These are phyloP conservation scores for Fistularia tabacaria DNA, from an alignment of 2,797 vertebrate species.

Conservation along the genomic window DNA sequence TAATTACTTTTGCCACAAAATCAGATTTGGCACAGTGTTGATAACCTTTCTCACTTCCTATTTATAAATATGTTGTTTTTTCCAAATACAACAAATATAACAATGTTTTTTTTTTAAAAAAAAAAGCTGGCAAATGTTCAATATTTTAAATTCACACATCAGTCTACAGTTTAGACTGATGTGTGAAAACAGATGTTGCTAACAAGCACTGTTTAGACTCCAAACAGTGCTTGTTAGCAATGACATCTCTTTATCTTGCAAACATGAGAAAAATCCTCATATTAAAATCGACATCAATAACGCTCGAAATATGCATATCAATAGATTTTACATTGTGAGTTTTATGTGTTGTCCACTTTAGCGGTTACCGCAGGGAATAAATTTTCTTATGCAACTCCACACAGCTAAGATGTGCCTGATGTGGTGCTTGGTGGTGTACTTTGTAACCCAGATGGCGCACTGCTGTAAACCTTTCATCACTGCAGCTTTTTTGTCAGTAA, in stretches of 20 bases:
- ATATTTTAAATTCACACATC: too few relatives aligned
- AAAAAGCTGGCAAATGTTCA: too few relatives aligned
- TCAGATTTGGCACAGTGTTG: background rate
- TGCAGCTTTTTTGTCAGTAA: slow-evolving; percentile 34
- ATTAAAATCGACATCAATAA: background rate
- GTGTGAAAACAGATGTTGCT: too few relatives aligned
- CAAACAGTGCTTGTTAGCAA: background rate
- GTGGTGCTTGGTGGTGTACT: slow-evolving; percentile 42
- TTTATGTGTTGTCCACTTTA: slow-evolving; percentile 22
- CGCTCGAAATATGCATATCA: slow-evolving; percentile 1
- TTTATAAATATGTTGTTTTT: too few relatives aligned
- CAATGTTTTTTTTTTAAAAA: too few relatives aligned
- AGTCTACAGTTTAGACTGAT: too few relatives aligned
- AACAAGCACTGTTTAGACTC: too few relatives aligned
- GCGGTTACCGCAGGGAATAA: slow-evolving; percentile 40
- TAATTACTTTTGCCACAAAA: background rate
- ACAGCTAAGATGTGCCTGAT: slow-evolving; percentile 46
- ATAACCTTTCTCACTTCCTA: too few relatives aligned
- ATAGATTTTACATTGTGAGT: too few relatives aligned
- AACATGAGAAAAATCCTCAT: slow-evolving; percentile 1
- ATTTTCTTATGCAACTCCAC: slow-evolving; percentile 31
- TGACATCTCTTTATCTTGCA: slow-evolving; percentile 1
- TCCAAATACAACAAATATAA: too few relatives aligned
- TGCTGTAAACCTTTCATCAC: slow-evolving; percentile 61
- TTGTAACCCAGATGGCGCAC: slow-evolving; percentile 62